These are phyloP conservation scores for Andrena camellia DNA, from an alignment of 2,888 invertebrate species.

Conservation along the genomic window DNA sequence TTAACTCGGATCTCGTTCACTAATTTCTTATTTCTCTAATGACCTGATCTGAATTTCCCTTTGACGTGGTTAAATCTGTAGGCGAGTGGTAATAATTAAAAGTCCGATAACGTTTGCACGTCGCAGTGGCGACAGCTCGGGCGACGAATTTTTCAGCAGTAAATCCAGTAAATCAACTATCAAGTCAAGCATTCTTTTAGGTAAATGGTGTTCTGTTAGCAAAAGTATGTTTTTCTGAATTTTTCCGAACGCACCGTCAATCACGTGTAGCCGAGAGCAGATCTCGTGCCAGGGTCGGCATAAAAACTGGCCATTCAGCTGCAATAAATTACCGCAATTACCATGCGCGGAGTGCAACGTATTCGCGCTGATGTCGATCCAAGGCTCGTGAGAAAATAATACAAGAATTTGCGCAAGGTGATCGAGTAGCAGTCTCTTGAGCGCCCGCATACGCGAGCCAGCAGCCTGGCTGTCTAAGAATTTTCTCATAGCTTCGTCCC, in stretches of 20 bases:
- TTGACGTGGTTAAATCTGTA: neutral
- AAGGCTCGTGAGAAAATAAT: conserved; percentile 72
- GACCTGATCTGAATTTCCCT: neutral
- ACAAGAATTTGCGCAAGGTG: conserved; percentile 76
- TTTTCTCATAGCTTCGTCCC: conserved; percentile 74
- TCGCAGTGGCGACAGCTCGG: neutral
- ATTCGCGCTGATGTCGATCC: conserved; percentile 53
- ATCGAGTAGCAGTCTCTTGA: conserved; percentile 72
- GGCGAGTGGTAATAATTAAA: neutral
- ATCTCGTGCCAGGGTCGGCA: conserved; percentile 29
- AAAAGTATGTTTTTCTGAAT: conserved; percentile 25
- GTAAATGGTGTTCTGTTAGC: conserved; percentile 32
- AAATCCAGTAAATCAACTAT: conserved; percentile 3
- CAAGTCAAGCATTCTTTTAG: conserved; percentile 1
- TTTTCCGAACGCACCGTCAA: conserved; percentile 8
- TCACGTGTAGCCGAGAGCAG: conserved; percentile 20
- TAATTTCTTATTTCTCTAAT: neutral
- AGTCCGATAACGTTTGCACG: neutral
- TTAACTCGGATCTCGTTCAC: neutral
- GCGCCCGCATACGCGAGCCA: conserved; percentile 56
- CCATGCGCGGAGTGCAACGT: conserved; percentile 47
- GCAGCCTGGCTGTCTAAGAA: conserved; percentile 58
- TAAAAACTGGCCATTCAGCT: conserved; percentile 50
- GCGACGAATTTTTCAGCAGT: conserved; percentile 2
- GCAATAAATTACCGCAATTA: conserved; percentile 63